These are phyloP conservation scores for Chymomyza fuscimana DNA, from an alignment of 2,888 invertebrate genomes.

Conservation along the genomic window DNA sequence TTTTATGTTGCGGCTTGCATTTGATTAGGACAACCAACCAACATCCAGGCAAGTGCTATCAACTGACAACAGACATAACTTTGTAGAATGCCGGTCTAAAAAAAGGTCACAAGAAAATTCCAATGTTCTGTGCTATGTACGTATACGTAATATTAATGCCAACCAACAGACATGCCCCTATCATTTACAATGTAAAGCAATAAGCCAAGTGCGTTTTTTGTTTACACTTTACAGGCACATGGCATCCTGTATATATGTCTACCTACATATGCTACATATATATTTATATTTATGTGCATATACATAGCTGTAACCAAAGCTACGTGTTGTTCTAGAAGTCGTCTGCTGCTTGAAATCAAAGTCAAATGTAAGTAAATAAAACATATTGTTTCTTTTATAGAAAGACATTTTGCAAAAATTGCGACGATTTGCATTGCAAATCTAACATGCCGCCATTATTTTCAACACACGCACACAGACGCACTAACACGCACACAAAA, in stretches of 20 bases:
- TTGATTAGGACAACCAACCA: neutral
- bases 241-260: neutral
- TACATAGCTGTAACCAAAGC: neutral
- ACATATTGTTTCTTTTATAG: conserved; percentile 73
- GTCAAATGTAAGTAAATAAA: conserved; percentile 73
- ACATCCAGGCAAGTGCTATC: neutral
- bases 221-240: neutral
- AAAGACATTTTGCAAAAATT: conserved; percentile 70
- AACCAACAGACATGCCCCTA: neutral
- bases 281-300: too few relatives aligned
- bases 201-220: neutral
- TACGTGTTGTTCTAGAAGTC: neutral
- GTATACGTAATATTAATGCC: neutral
- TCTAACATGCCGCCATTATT: conserved; percentile 72
- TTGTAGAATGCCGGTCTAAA: neutral
- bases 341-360: conserved; percentile 54
- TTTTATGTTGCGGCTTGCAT: conserved; percentile 36
- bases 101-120: neutral
- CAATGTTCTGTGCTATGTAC: neutral
- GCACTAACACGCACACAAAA: neutral
- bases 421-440: conserved; percentile 72
- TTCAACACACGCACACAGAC: conserved; percentile 40
- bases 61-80: conserved; percentile 6
- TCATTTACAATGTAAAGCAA: neutral
- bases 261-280: too few relatives aligned